Evolutionary conservation across 2,113 vertebrate genomes (phyloP).

Genomic region (Podarcis cretensis): DNA sequence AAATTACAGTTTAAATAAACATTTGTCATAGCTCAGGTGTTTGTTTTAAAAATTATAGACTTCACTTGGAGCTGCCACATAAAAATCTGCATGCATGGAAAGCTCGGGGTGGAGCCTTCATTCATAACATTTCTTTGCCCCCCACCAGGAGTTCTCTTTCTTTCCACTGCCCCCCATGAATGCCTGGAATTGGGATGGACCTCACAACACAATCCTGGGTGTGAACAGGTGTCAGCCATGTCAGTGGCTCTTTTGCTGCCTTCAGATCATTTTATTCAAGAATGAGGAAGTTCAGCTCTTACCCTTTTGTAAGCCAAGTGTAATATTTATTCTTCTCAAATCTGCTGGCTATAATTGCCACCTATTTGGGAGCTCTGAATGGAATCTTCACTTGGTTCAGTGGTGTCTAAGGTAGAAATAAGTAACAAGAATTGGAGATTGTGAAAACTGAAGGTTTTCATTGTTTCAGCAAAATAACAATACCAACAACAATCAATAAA

Average conservation of each 20-base stretch:
- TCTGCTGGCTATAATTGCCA: neutral
- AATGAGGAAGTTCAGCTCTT: neutral
- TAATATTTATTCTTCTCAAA: neutral
- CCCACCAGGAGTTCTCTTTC: neutral
- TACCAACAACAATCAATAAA: too few relatives aligned
- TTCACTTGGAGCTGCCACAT: neutral
- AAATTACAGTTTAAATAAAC: neutral
- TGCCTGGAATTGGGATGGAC: neutral
- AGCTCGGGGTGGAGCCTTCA: neutral
- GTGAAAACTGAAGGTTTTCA: neutral
- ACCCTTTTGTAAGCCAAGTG: neutral
- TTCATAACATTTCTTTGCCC: neutral
- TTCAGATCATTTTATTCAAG: conserved; percentile 3
- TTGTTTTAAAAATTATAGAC: neutral
- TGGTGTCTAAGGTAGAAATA: neutral
- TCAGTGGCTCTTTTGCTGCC: neutral
- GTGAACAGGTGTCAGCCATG: neutral
- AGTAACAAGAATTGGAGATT: neutral
- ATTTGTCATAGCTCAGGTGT: neutral
- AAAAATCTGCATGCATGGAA: neutral
- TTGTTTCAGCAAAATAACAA: neutral
- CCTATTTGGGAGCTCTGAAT: neutral
- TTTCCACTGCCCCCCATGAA: neutral
- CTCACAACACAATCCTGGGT: neutral
- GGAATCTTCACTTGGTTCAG: neutral